Percentiles rank a stretch among this genome's conserved stretches.
These are phyloP conservation scores for Meloidogyne floridensis DNA, from an alignment of 1,140 invertebrate species.

Conservation along the genomic window DNA sequence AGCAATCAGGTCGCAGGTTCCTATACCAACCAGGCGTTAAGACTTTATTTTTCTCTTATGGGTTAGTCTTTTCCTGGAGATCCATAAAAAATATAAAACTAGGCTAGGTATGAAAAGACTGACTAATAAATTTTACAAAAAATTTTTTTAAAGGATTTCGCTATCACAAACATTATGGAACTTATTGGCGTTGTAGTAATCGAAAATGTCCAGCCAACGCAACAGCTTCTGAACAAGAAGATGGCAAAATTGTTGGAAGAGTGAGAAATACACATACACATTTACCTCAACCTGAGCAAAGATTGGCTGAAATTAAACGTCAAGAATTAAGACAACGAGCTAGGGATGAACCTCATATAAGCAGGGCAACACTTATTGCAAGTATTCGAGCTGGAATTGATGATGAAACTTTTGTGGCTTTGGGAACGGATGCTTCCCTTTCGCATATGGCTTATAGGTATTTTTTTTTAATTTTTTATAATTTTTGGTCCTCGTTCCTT, in stretches of 20 bases:
- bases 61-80: too few relatives aligned
- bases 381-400: conserved; percentile 12
- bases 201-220: conserved; percentile 1
- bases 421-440: not conserved
- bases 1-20: too few relatives aligned
- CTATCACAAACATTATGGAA: conserved; percentile 4
- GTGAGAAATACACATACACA: conserved; percentile 9
- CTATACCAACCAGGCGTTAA: too few relatives aligned
- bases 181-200: conserved; percentile 14
- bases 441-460: too few relatives aligned
- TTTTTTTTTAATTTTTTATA: too few relatives aligned
- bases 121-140: too few relatives aligned
- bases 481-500: too few relatives aligned
- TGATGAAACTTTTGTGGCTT: conserved; percentile 18
- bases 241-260: not conserved
- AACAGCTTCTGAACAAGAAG: conserved; percentile 14
- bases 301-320: conserved; percentile 12
- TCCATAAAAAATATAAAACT: too few relatives aligned
- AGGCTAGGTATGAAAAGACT: too few relatives aligned
- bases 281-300: not conserved
- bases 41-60: too few relatives aligned
- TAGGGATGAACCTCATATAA: not conserved
- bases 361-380: not conserved
- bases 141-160: not conserved
- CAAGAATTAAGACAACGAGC: not conserved